phyloP scores from a whole-genome alignment of 2,113 vertebrate species.

The Lanius ludovicianus region DNA sequence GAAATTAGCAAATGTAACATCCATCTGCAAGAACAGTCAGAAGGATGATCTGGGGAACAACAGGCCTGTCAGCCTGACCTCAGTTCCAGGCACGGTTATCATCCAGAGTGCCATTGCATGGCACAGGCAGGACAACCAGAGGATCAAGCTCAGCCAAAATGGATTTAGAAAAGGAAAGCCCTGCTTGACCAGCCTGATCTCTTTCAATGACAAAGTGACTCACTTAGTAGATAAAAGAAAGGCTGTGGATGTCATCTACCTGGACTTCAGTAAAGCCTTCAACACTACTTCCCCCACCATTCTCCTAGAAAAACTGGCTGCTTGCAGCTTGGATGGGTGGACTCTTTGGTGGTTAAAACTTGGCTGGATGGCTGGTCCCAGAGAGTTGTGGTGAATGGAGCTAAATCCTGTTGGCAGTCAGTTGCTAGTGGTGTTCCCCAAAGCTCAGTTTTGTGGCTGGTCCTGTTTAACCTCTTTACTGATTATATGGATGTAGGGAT shows the following conservation, averaged over 20 bases:
- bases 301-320: not conserved
- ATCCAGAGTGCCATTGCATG: not conserved
- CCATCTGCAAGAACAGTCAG: not conserved
- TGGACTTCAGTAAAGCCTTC: not conserved
- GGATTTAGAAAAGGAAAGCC: not conserved
- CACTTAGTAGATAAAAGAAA: not conserved
- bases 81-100: not conserved
- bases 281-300: not conserved
- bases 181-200: not conserved
- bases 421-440: not conserved
- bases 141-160: not conserved
- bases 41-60: not conserved
- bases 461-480: not conserved
- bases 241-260: not conserved
- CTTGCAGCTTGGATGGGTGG: not conserved
- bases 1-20: not conserved
- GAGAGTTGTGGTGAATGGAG: not conserved
- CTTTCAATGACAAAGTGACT: not conserved
- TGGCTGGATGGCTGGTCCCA: not conserved
- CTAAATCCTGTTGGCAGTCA: not conserved
- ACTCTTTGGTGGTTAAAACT: not conserved
- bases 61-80: not conserved
- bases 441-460: not conserved
- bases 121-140: not conserved
- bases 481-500: not conserved